Base-by-base conservation (phyloP, 37 sponge, comb jelly and placozoan genomes). In the Tethya wilhelma region DNA sequence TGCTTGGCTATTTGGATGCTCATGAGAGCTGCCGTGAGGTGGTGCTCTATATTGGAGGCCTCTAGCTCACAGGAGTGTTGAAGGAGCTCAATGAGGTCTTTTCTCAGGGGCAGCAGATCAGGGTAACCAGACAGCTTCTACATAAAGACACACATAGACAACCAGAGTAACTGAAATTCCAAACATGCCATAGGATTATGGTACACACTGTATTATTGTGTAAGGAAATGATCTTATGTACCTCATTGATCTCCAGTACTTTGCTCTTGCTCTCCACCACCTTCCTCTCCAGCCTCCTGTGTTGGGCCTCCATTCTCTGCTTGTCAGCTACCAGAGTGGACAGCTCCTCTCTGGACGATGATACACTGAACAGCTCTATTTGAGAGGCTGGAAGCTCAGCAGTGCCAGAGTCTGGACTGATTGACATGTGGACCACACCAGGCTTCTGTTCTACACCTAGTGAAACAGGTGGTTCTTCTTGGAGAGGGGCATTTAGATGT, bases 251-350 rank as follows among this genome's bases (percentile, higher is more conserved):
- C 0, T 83, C 84, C 23, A 38, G 70, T 30, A 75, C 65, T 26
- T 44, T 72, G 32, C 62, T 44, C 33, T 72, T 77, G 39, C 20
- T 43, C 66, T 78, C 78, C 56, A 38, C 59, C 23, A 83, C 75
- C 46, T 67, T 44, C 11, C 58, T 69, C 45, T 73, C 33, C 39
- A 86, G 67, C 28, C 74, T 72, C 34, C 63, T 63, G 74, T 86
- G 82, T 26, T 77, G 75, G 8, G 72, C 71, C 44, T 77, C 68
- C 45, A 86, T 11, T n/a, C 67, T 64, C 75, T 78, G 71, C 30
- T 68, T 82, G 8, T 86, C 84, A 25, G 49, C 67, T 9, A 33
- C 41, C 39, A 91, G 59, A 11, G 36, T 59, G 29, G 70, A 62
- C 56, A 91, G 19, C 32, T 85, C 91, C 58, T 57, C 67, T 36